Conservation (phyloP, 1,140 invertebrate genomes). For the Amphibalanus amphitrite region DNA sequence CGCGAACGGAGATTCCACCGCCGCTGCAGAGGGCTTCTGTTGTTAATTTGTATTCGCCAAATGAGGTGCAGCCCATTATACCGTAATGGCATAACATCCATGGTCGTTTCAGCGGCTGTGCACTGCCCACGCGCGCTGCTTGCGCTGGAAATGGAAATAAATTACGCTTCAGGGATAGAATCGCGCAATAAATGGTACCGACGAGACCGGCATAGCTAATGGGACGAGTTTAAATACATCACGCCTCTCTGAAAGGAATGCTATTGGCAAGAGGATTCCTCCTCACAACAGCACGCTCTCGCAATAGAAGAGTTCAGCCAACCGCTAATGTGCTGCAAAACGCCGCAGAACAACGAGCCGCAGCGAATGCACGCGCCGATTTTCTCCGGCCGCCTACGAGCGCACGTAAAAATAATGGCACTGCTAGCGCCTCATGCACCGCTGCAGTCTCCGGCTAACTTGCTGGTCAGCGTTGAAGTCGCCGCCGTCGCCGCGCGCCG, state of each 20-base stretch:
- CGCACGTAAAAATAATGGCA: not conserved
- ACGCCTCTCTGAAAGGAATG: constrained; percentile 1
- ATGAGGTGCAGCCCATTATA: not conserved
- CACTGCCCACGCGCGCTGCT: not conserved
- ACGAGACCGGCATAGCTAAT: not conserved
- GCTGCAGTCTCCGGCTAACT: not conserved
- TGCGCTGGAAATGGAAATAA: not conserved
- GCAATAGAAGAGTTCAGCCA: not conserved
- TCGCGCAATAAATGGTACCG: not conserved
- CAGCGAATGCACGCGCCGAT: not conserved
- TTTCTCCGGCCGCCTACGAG: not conserved
- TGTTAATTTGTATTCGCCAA: not conserved
- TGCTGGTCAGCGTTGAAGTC: not conserved
- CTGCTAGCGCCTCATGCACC: not conserved
- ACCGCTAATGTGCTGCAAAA: not conserved
- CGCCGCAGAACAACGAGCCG: not conserved
- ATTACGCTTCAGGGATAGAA: not conserved
- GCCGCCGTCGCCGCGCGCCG: too few species aligned
- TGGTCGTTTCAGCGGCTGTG: not conserved
- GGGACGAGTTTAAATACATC: not conserved
- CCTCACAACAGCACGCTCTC: not conserved
- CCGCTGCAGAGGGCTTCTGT: not conserved
- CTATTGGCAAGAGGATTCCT: not conserved
- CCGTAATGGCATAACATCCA: not conserved
- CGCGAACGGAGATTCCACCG: not conserved